Evolutionary conservation across 2,113 vertebrate genomes (phyloP).

Genomic region (Canis aureus): DNA sequence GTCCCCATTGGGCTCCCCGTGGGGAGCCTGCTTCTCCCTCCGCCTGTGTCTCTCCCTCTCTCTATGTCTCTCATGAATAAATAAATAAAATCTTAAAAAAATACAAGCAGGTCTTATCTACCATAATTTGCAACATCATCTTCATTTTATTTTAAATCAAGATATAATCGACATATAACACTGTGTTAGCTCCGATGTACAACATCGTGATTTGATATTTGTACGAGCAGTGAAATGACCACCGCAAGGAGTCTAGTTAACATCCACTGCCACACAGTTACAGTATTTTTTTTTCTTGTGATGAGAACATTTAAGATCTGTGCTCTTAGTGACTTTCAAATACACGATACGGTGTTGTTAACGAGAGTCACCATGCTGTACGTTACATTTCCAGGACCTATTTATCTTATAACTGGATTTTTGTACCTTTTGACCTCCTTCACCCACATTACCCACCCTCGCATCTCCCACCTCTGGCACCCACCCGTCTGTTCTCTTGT

Average conservation of each 20-base stretch:
- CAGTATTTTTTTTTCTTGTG: background rate
- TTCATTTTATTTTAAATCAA: background rate
- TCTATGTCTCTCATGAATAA: no score
- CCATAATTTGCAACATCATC: background rate
- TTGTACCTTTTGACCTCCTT: background rate
- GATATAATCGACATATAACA: background rate
- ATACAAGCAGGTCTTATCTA: background rate
- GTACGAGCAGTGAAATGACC: background rate
- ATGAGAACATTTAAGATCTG: slow-evolving; percentile 14
- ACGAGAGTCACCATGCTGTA: background rate
- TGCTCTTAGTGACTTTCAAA: background rate
- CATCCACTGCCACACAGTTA: background rate
- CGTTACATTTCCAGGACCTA: background rate
- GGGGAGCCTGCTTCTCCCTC: no score
- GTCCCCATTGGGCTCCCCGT: no score
- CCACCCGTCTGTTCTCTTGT: background rate
- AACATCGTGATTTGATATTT: background rate
- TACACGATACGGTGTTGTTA: background rate
- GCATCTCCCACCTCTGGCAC: background rate
- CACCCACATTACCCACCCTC: background rate
- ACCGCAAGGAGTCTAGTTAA: background rate
- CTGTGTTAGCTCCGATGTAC: background rate
- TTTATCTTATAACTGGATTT: background rate
- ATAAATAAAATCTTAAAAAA: background rate
- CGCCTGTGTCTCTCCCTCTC: no score